Evolutionary conservation across 2,888 invertebrate species (phyloP).

Genomic region (Hydroisotoma schaefferi): DNA sequence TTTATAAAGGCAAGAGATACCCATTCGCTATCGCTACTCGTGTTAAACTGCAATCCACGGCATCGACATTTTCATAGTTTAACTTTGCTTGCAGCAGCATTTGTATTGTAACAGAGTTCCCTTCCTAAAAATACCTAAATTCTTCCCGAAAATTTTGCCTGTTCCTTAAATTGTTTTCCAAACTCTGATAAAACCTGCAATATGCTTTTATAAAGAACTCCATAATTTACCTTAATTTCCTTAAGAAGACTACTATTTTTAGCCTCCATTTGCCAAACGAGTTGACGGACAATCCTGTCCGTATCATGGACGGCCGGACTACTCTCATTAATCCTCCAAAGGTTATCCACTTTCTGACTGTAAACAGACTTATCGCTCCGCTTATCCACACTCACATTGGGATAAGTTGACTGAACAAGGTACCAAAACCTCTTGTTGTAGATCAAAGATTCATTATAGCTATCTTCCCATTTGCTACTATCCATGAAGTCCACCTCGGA

Average conservation of each 20-base stretch:
- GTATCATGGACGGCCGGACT: constrained; percentile 19
- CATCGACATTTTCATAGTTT: no score
- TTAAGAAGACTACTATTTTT: constrained; percentile 7
- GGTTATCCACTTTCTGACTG: constrained; percentile 9
- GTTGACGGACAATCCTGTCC: constrained; percentile 34
- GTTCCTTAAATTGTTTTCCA: no score
- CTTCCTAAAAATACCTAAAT: no score
- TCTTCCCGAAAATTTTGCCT: no score
- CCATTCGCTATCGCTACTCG: no score
- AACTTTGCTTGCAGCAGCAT: no score
- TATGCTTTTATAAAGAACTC: neutral
- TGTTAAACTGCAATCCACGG: no score
- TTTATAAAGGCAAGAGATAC: no score
- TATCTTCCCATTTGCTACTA: neutral
- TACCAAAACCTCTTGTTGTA: constrained; percentile 31
- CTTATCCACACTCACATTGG: neutral
- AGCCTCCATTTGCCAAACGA: constrained; percentile 41
- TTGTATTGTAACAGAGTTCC: no score
- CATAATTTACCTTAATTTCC: constrained; percentile 1
- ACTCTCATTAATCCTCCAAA: constrained; percentile 28
- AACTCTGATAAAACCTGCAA: no score
- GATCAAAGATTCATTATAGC: neutral
- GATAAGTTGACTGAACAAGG: constrained; percentile 6
- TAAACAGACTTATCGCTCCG: neutral
- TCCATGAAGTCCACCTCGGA: neutral